A percentile compares a stretch with the other conserved stretches of the same genome.
phyloP scores from a whole-genome alignment of 2,888 invertebrate genomes.

The Tetranychus truncatus region DNA sequence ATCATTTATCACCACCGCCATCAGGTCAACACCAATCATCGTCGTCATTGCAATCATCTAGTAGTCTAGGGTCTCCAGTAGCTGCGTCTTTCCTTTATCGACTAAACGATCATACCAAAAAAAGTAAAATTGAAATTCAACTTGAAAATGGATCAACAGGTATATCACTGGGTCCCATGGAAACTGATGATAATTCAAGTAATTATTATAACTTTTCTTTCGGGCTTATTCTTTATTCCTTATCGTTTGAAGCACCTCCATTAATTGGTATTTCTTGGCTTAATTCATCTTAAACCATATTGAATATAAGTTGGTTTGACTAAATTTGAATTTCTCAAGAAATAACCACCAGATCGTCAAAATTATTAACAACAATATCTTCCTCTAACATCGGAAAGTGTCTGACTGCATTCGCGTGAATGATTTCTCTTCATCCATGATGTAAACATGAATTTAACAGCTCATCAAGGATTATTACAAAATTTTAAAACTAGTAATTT shows the following conservation, averaged over 20 bases:
- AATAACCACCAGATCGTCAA: too few species aligned
- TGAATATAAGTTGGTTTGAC: too few species aligned
- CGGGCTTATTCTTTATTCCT: background rate
- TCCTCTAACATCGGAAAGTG: too few species aligned
- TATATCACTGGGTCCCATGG: constrained; percentile 6
- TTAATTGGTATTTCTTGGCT: background rate
- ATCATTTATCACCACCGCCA: background rate
- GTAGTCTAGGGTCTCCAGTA: background rate
- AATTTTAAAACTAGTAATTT: too few species aligned
- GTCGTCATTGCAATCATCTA: background rate
- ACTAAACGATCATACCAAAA: background rate
- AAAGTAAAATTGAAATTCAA: background rate
- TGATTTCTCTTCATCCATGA: too few species aligned
- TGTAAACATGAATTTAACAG: too few species aligned
- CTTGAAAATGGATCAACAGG: constrained; percentile 5
- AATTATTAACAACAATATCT: too few species aligned
- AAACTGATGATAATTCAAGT: constrained; percentile 9
- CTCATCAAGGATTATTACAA: too few species aligned
- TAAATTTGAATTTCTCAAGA: too few species aligned
- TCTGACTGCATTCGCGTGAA: too few species aligned
- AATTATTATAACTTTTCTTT: background rate
- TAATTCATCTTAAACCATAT: background rate
- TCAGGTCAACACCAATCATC: constrained; percentile 1
- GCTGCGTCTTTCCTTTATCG: background rate
- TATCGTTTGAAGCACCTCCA: background rate